Conservation (phyloP, 2,797 vertebrate genomes). For the Thamnophis elegans region DNA sequence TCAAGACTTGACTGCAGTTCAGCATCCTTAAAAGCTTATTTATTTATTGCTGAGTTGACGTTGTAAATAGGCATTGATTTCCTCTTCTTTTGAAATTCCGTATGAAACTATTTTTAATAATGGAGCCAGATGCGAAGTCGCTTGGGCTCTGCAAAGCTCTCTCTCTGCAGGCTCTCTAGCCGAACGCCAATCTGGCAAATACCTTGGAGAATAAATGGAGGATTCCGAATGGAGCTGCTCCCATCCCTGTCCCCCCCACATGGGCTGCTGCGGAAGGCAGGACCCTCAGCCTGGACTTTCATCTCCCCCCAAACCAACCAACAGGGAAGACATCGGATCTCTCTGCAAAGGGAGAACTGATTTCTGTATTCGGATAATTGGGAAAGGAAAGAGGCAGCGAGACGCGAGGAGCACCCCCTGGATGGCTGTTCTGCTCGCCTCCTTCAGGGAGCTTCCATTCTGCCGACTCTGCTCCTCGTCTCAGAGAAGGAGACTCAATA, state of each 20-base stretch:
- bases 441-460: slow-evolving; percentile 3
- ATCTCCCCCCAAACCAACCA: neutral
- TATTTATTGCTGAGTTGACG: slow-evolving; percentile 9
- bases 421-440: slow-evolving; percentile 24
- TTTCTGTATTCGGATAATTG: slow-evolving; percentile 1
- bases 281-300: neutral
- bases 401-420: neutral
- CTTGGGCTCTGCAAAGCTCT: neutral
- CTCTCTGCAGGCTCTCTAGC: neutral
- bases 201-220: neutral
- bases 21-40: slow-evolving; percentile 12
- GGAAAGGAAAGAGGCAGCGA: neutral
- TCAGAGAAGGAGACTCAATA: slow-evolving; percentile 14
- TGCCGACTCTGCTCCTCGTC: slow-evolving; percentile 6
- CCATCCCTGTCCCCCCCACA: neutral
- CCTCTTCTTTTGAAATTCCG: neutral
- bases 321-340: neutral
- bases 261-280: neutral
- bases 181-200: neutral
- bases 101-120: slow-evolving; percentile 6
- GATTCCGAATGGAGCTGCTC: neutral
- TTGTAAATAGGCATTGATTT: neutral
- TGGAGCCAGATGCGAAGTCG: neutral
- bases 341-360: neutral
- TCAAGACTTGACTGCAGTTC: neutral